Evolutionary conservation across 2,113 vertebrate species (phyloP), one percentile per base, ranked within the genome.

Genomic region (Corapipo altera): DNA sequence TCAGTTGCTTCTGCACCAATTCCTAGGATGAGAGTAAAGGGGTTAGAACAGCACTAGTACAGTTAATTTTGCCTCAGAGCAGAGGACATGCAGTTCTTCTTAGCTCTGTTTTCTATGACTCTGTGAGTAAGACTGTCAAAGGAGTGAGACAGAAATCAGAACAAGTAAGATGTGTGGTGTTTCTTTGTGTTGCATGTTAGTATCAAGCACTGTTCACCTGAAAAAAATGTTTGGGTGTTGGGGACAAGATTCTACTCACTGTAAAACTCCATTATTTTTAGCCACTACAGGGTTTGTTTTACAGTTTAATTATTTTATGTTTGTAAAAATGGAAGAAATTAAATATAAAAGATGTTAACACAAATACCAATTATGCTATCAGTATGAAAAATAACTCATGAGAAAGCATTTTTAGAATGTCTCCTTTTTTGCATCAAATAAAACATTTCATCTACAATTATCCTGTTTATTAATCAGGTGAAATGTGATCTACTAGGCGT

Each of bases 221-320:
- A 41, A 55, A 30, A 30, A 39, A 28, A 11, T 11, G 51, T 39
- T 15, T 0, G 2, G 8, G 8, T 52, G 12, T 8, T 61, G 8
- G 19, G 24, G 21, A 32, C 32, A 15, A 16, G 59, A 54, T 80
- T 70, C 69, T n/a, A 8, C 23, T 71, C 9, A 9, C n/a, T 70
- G 26, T 74, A 48, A 30, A 70, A 39, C 23, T 79, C 22, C 39
- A 11, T 65, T 59, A 48, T 19, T 49, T 64, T 18, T 41, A 86
- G 27, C 12, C 19, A 32, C 20, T 64, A 77, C 33, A 67, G 52
- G 12, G 30, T 30, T 81, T 57, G 14, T 39, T 69, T 54, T 73
- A 57, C 7, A 4, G 43, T 74, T 82, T 58, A 58, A 22, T 58
- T 64, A 10, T 58, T 37, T 15, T 0, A 3, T 48, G 20, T 39